Percentiles rank a stretch among this genome's conserved stretches.
These are phyloP conservation scores for Caenorhabditis brenneri DNA, from an alignment of 1,140 invertebrate species.

Conservation along the genomic window DNA sequence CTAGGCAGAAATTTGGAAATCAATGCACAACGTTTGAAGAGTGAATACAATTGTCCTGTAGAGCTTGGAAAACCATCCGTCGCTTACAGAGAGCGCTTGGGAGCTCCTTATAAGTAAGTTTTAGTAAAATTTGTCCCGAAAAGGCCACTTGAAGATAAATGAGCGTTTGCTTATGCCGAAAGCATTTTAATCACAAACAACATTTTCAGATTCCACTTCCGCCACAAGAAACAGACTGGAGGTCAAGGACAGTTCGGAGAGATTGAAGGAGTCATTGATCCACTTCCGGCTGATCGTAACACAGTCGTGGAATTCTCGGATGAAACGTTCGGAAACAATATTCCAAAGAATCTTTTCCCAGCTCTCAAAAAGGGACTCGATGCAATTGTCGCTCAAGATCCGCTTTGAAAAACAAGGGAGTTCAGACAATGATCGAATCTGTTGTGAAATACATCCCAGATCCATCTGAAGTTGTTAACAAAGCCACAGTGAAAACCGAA, in stretches of 20 bases:
- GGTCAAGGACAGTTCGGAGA: constrained; percentile 92
- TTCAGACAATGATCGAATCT: no score
- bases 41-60: constrained; percentile 92
- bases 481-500: no score
- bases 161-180: no score
- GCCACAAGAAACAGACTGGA: constrained; percentile 96
- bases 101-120: constrained; percentile 71
- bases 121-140: not conserved
- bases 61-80: constrained; percentile 95
- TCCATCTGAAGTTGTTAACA: no score
- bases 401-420: no score
- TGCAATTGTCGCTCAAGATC: constrained; percentile 58
- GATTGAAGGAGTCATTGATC: constrained; percentile 86
- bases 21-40: constrained; percentile 89
- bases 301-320: constrained; percentile 83
- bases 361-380: constrained; percentile 79
- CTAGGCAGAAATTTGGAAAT: constrained; percentile 80
- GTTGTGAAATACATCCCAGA: no score
- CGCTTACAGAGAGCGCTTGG: constrained; percentile 78
- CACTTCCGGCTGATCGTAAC: constrained; percentile 65
- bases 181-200: no score
- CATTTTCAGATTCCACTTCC: constrained; percentile 82
- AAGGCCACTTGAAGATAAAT: no score
- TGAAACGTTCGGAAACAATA: constrained; percentile 89
- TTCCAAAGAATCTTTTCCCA: constrained; percentile 91